Evolutionary conservation across 2,888 invertebrate genomes (phyloP).

Genomic region (Trachelus iudaicus): DNA sequence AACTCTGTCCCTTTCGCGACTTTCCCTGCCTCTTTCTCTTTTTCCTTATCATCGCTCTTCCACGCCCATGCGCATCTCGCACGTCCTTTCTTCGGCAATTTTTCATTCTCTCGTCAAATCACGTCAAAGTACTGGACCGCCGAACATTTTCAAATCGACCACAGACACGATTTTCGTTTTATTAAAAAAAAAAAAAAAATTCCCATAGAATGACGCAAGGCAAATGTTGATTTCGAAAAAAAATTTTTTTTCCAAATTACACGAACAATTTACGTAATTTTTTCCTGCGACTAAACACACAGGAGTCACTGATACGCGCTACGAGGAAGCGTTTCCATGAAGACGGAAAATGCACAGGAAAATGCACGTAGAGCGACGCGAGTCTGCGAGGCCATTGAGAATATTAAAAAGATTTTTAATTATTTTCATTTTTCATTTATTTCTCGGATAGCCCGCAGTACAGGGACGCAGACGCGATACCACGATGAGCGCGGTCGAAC

Average conservation of each 20-base stretch:
- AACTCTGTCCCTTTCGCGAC: neutral
- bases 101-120: neutral
- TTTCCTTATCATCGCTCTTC: neutral
- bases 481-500: neutral
- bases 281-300: neutral
- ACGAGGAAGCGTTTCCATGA: neutral
- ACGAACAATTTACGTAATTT: neutral
- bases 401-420: slow-evolving; percentile 42
- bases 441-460: slow-evolving; percentile 13
- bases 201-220: too few species aligned
- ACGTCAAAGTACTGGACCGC: neutral
- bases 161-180: neutral
- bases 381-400: slow-evolving; percentile 14
- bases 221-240: too few species aligned
- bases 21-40: neutral
- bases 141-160: neutral
- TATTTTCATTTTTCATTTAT: slow-evolving; percentile 41
- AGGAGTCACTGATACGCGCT: neutral
- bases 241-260: neutral
- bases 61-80: neutral
- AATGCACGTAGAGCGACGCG: neutral
- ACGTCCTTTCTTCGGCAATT: neutral
- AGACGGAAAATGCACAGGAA: neutral
- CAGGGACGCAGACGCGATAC: neutral
- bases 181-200: too few species aligned